Base-by-base conservation (phyloP, 2,888 invertebrate genomes). In the Drosophila colorata region DNA sequence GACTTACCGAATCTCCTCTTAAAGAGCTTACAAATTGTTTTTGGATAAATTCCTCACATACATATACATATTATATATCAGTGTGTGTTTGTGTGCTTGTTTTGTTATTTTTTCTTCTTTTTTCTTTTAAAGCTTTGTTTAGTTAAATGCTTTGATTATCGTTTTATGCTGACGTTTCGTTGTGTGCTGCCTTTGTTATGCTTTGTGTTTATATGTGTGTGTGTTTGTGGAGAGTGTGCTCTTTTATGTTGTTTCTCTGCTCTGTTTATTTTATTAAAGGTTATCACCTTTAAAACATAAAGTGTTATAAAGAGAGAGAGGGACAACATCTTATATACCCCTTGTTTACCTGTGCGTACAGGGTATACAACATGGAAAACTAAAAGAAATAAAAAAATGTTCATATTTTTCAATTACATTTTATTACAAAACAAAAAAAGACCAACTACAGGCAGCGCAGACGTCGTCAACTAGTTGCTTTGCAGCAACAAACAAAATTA, bases 131-230 rank as follows among this genome's bases (percentile, higher is more conserved):
- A n/a, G 58, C 71, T 72, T 72, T 71, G 63, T 52, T 73, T 68
- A 64, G 57, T 64, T 60, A 43, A 63, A 66, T 61, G 46, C 40
- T 63, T 55, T 67, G 38, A 71, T 57, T 56, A 57, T 57, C 53
- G 72, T 68, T 64, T 64, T 69, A 49, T 69, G 56, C 57, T 56
- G 56, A 59, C 55, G 52, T 53, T 51, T 31, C 40, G 20, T 51
- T 64, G 58, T 56, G 43, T 48, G 53, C 38, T 49, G 57, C 69
- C 63, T 70, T 71, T 71, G 70, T 63, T 69, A 41, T 51, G 48
- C 53, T 55, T 55, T 48, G 51, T 53, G 53, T 41, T 28, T 25
- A 38, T 25, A 7, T 2, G 28, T 51, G 7, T 41, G 28, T 44
- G 40, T 56, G 44, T 25, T 33, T 23, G 35, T 25, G 25, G 16